A percentile compares a stretch with the other conserved stretches of the same genome.
phyloP scores from a whole-genome alignment of 1,140 invertebrate species.

The Heliconius eleuchia region DNA sequence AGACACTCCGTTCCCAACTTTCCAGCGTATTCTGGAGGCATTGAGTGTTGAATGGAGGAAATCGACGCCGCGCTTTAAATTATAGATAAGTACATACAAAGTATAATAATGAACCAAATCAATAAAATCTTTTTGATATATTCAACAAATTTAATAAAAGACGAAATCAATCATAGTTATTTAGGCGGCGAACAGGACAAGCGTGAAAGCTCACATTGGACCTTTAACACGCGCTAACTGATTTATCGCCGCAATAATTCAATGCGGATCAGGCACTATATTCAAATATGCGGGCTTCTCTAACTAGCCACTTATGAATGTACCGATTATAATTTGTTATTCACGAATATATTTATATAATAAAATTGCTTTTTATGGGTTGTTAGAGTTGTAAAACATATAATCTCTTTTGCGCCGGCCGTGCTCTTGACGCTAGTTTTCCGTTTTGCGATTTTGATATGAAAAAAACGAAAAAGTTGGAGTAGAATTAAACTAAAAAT shows the following conservation, averaged over 20 bases:
- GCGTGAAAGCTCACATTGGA: conserved; percentile 18
- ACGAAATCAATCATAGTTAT: conserved; percentile 2
- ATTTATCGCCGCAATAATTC: conserved; percentile 37
- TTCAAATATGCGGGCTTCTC: conserved; percentile 49
- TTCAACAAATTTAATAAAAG: neutral
- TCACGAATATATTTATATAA: neutral
- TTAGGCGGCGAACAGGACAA: neutral
- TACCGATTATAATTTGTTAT: conserved; percentile 32
- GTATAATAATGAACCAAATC: neutral
- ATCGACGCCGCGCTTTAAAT: neutral
- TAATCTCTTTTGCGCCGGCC: neutral
- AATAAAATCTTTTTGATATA: neutral
- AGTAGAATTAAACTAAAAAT: neutral
- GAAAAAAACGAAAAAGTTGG: neutral
- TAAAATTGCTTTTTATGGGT: neutral
- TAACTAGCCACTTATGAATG: conserved; percentile 29
- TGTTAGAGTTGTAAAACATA: neutral
- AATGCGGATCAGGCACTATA: conserved; percentile 35
- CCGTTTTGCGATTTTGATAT: neutral
- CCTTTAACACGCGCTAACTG: conserved; percentile 30
- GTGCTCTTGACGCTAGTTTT: neutral
- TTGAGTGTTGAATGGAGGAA: too few relatives aligned
- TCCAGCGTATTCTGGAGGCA: too few relatives aligned
- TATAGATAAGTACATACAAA: neutral
- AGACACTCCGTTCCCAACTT: too few relatives aligned